phyloP scores from a whole-genome alignment of 1,140 invertebrate genomes.

The Atta texana region DNA sequence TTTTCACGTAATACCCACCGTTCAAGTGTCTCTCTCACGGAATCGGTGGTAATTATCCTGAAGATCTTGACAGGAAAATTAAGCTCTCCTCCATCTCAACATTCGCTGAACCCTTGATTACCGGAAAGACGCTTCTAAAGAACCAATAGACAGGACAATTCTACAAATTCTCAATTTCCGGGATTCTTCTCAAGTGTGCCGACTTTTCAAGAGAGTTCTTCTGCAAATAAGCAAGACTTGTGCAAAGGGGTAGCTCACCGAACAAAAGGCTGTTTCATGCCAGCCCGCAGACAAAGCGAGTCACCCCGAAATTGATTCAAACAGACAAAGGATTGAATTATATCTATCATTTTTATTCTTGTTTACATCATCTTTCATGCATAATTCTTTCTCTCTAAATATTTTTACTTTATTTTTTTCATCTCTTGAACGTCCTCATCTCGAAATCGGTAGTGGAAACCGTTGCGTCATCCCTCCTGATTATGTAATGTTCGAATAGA shows the following conservation, averaged over 20 bases:
- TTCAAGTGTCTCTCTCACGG: conserved; percentile 36
- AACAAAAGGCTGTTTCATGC: conserved; percentile 15
- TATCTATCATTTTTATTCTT: conserved; percentile 54
- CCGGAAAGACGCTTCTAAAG: conserved; percentile 32
- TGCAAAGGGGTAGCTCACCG: background rate
- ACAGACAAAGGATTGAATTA: conserved; percentile 33
- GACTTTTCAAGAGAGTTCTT: background rate
- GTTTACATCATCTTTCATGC: conserved; percentile 42
- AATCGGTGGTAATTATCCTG: conserved; percentile 50
- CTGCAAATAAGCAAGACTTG: background rate
- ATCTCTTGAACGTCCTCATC: background rate
- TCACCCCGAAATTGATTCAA: background rate
- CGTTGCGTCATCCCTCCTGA: background rate
- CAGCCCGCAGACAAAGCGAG: background rate
- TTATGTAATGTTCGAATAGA: background rate
- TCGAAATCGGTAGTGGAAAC: background rate
- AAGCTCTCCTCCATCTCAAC: conserved; percentile 46
- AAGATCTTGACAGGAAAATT: conserved; percentile 61
- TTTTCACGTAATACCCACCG: conserved; percentile 45
- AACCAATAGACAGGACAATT: background rate
- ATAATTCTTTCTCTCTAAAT: conserved; percentile 9
- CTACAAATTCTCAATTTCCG: conserved; percentile 45
- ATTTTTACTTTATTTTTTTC: conserved; percentile 36
- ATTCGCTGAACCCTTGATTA: conserved; percentile 53
- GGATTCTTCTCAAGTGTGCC: background rate